Conservation (phyloP, 2,113 vertebrate genomes). For the Hyaena hyaena region DNA sequence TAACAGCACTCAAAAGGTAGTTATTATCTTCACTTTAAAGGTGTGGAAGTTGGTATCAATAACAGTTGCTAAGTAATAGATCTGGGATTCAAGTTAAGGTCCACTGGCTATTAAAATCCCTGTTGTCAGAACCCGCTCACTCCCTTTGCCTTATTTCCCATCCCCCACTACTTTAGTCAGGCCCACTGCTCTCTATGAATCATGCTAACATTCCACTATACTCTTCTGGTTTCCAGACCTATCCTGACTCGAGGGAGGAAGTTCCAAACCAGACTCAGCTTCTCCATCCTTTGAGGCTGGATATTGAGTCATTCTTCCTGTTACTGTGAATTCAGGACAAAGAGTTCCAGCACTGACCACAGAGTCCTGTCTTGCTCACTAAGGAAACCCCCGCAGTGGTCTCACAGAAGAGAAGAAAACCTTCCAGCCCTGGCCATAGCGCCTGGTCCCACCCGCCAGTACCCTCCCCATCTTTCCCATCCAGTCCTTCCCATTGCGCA, state of each 20-base stretch:
- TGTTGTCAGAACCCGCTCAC: no score
- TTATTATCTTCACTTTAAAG: not conserved
- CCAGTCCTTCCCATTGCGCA: not conserved
- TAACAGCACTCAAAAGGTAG: not conserved
- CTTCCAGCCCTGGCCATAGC: accelerated
- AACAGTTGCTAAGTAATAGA: no score
- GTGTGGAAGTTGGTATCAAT: not conserved
- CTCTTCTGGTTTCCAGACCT: constrained; percentile 23
- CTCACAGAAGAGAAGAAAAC: not conserved
- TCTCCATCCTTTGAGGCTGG: constrained; percentile 55
- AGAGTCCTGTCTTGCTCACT: not conserved
- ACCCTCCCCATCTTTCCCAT: not conserved
- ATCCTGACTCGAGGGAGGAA: constrained; percentile 40
- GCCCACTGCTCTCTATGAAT: not conserved
- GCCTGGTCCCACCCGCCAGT: accelerated
- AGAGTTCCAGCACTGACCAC: constrained; percentile 56
- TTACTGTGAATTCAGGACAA: constrained; percentile 56
- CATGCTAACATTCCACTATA: not conserved
- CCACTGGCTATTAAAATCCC: not conserved
- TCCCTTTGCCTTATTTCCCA: not conserved
- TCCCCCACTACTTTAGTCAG: no score
- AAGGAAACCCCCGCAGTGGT: not conserved
- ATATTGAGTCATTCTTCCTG: constrained; percentile 74
- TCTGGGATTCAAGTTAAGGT: not conserved
- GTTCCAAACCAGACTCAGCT: constrained; percentile 55